Base-by-base conservation (phyloP, 2,888 invertebrate species). In the Athripsodes cinereus region DNA sequence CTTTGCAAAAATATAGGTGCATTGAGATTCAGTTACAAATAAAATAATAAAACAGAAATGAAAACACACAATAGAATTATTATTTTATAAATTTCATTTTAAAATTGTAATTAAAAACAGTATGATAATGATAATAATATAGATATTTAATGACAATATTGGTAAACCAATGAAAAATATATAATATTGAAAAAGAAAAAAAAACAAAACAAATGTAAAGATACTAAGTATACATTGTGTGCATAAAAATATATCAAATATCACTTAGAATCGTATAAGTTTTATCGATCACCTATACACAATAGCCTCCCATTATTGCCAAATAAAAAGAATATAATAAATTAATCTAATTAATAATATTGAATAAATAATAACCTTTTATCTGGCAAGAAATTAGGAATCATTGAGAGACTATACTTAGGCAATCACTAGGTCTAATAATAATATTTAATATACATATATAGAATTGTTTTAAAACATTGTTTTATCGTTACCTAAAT, bases 301-400 rank as follows among this genome's bases (percentile, higher is more conserved):
- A 53, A 20, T 22, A 55, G 53, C 55, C 58, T 60, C 62, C 50
- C 57, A 34, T n/a, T n/a, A n/a, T 58, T 61, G 63, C 63, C 63
- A 61, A 63, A 63, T 55, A 60, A 61, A 49, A 58, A n/a, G n/a
- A 63, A 59, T 63, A 61, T 47, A 53, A 59, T 58, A 61, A 61
- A 50, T 52, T 55, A 57, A 40, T 8, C 40, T 40, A 40, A 40
- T 8, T n/a, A 8, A 40, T 13, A 40, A 40, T 40, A 40, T 55
- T 61, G 58, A 62, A 60, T 58, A 60, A 58, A 63, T 57, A 55
- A 58, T 51, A 56, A 57, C 55, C 52, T 55, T 61, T 60, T 44
- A 61, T 63, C 63, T 61, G 63, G 61, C 63, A 61, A 63, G 63
- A 61, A 57, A 52, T 40, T 61, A 61, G 63, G 63, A 63, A 60